Conservation (phyloP, 2,888 invertebrate genomes). For the Clusia tigrina region DNA sequence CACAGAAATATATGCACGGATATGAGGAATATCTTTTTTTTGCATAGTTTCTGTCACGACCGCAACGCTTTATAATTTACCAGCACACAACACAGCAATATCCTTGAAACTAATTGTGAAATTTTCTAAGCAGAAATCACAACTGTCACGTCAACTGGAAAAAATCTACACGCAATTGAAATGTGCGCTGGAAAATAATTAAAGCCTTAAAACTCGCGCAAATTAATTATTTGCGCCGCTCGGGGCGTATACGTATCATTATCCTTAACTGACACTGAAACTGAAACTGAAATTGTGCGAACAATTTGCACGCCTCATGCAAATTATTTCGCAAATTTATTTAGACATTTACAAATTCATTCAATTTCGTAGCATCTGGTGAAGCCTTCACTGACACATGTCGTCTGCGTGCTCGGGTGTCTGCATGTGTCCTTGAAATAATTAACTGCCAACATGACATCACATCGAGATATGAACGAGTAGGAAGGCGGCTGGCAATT, state of each 20-base stretch:
- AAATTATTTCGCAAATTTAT: neutral
- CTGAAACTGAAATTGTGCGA: too few species aligned
- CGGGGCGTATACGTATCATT: neutral
- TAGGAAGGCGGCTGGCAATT: too few species aligned
- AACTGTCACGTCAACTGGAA: too few species aligned
- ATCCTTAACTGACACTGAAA: neutral
- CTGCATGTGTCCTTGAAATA: slow-evolving; percentile 6
- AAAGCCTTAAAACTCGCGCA: neutral
- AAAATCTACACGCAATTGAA: too few species aligned
- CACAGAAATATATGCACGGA: too few species aligned
- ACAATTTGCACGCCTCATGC: too few species aligned
- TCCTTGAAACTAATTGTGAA: neutral
- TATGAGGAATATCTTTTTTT: neutral
- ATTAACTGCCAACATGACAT: slow-evolving; percentile 15
- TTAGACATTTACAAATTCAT: neutral
- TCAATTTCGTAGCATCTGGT: neutral
- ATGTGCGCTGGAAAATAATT: too few species aligned
- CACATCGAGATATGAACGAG: neutral
- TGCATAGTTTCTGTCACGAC: neutral
- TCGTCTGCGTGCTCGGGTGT: neutral
- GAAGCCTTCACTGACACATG: neutral
- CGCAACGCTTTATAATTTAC: neutral
- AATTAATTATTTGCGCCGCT: neutral
- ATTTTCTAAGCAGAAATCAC: neutral
- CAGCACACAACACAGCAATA: neutral